Conservation (phyloP, 2,113 vertebrate species). For the Clarias magur region DNA sequence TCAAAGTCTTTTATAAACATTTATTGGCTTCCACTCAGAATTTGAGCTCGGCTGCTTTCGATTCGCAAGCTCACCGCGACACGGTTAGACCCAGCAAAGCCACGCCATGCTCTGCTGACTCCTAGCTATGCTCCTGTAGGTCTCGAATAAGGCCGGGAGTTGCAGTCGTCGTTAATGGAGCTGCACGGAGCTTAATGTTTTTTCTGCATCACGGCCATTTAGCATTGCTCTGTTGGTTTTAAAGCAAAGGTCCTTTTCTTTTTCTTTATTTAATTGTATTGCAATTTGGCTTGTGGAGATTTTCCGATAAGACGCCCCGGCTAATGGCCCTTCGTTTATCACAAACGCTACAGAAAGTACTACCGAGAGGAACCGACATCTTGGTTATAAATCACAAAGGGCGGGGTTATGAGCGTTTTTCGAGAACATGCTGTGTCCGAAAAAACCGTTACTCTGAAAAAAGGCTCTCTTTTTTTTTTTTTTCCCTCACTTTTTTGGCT, state of each 20-base stretch:
- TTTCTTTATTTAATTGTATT: conserved; percentile 13
- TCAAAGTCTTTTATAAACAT: not conserved
- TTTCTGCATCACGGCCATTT: conserved; percentile 11
- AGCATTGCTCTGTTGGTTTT: conserved; percentile 14
- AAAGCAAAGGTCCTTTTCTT: not conserved
- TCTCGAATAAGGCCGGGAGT: conserved; percentile 12
- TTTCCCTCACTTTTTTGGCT: not conserved
- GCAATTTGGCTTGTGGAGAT: not conserved
- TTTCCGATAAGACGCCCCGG: conserved; percentile 1
- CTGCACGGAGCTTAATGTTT: not conserved
- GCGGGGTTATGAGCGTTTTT: not conserved
- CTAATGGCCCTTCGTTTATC: not conserved
- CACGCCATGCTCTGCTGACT: conserved; percentile 30
- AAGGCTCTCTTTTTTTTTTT: no score
- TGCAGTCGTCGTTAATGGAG: conserved; percentile 22
- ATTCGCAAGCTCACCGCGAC: not conserved
- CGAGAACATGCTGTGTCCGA: no score
- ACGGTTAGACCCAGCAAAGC: conserved; percentile 3
- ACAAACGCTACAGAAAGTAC: not conserved
- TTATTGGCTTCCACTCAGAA: not conserved
- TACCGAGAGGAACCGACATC: not conserved
- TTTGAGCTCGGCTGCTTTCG: not conserved
- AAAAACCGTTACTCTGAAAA: no score
- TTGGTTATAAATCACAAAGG: not conserved
- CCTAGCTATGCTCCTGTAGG: conserved; percentile 22